Evolutionary conservation across 2,113 vertebrate genomes (phyloP), one percentile per base, ranked within the genome.

Genomic region (Trogon melanurus): DNA sequence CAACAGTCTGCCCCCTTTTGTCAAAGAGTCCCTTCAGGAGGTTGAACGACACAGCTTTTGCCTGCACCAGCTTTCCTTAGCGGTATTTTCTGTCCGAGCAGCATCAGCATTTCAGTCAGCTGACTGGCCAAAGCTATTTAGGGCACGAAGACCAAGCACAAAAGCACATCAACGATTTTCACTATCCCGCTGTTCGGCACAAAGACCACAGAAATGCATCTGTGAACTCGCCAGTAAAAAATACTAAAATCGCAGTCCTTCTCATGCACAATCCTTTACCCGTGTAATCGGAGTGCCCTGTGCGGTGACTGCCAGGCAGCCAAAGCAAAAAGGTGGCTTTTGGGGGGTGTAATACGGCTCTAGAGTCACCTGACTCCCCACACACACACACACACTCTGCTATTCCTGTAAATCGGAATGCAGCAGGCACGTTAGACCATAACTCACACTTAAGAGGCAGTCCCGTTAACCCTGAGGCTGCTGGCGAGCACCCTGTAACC

Each of bases 341-440:
- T 9, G 53, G 88, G 53, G 66, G 57, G n/a, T 56, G 64, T 51
- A n/a, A 47, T 56, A 5, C 14, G 30, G 82, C 74, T 67, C 70
- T 30, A 41, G 51, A 27, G 62, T 84, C 74, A 79, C 13, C 82
- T 78, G 74, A 25, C 53, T 70, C 54, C 36, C 36, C 36, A 36
- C 36, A 36, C 64, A 53, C 58, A 78, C 61, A 61, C 65, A 51
- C 32, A 64, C 57, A 8, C 61, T 41, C 41, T 44, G 54, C 89
- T 88, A 38, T 26, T 81, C 58, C 88, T 65, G 69, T 76, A 75
- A 88, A 83, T 83, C 88, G 66, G 53, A 45, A 15, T 10, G 66
- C 74, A 65, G 57, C 34, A 58, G 38, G 71, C 70, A 69, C 2
- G 19, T 47, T 51, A 76, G 44, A 34, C 4, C 27, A 15, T 51